Base-by-base conservation (phyloP, 2,797 vertebrate genomes). In the Gallinago nigripennis region DNA sequence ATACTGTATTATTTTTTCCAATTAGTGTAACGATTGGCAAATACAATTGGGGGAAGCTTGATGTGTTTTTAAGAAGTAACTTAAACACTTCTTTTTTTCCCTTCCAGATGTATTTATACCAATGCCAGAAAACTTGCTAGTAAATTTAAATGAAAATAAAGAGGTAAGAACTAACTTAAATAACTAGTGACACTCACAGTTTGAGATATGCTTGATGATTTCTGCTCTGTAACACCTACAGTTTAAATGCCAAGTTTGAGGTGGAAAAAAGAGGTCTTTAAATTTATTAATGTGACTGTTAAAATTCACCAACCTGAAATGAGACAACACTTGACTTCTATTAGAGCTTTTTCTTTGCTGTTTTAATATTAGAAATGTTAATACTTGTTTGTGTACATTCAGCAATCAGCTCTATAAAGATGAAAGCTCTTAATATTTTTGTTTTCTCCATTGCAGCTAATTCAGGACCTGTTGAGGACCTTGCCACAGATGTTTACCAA, bases 21-120 rank as follows among this genome's bases (percentile, higher is more conserved):
- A 1, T 43, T 43, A 39, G 2, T 57, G 3, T 68, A 50, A 56
- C 70, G 39, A 10, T 68, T 75, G 46, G 31, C 57, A 82, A 72
- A 72, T 76, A 58, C 21, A 84, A 8, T 10, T 27, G 19, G 9
- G 35, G 50, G 10, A 81, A 54, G n/a, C 9, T 46, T 75, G 66
- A 46, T 76, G 21, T 54, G 31, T 72, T 71, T 92, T 71, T 73
- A 33, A 71, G 80, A 86, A 70, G 5, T 61, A 92, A 75, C 27
- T 48, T 18, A 30, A 84, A 19, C 24, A 5, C 16, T 33, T 78
- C 93, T 96, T 95, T 92, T 96, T 98, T 82, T 93, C 87, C 23
- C 45, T 97, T 98, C 88, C 98, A 99, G 99, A 99, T 98, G 98
- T 99, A 92, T 99, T 99, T 98, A 98, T 99, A 98, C 99, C 99